Conservation (phyloP, 2,888 invertebrate species). For the Hydrotaea cyrtoneurina region DNA sequence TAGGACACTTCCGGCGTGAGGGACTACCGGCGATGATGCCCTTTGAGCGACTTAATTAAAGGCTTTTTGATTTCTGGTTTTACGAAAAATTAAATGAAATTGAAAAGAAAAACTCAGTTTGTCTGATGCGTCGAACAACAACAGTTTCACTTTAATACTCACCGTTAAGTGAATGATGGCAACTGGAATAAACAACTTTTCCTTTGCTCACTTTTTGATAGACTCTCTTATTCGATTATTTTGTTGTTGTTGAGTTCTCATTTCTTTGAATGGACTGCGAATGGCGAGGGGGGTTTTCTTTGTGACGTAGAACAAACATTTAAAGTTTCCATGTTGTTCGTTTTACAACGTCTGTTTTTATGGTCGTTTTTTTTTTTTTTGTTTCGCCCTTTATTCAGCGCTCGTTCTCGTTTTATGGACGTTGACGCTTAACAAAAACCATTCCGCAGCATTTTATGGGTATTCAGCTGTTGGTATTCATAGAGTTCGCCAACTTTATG, state of each 20-base stretch:
- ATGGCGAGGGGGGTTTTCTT: background rate
- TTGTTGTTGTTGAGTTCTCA: background rate
- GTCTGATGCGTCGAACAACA: background rate
- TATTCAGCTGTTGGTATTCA: constrained; percentile 27
- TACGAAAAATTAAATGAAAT: background rate
- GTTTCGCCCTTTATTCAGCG: background rate
- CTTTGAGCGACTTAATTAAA: background rate
- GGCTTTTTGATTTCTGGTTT: background rate
- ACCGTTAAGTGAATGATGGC: background rate
- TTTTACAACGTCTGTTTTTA: constrained; percentile 29
- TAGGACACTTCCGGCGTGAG: background rate
- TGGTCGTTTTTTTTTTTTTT: constrained; percentile 32
- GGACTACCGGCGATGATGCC: background rate
- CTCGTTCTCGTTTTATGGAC: background rate
- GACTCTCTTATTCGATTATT: constrained; percentile 19
- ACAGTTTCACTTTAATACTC: background rate
- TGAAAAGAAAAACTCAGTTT: background rate
- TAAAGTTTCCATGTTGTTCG: constrained; percentile 16
- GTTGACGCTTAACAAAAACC: constrained; percentile 29
- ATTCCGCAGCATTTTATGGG: constrained; percentile 31
- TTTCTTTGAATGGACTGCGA: background rate
- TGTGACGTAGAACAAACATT: constrained; percentile 23
- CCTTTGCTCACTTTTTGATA: constrained; percentile 29
- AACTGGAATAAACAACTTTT: background rate
- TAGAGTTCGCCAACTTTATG: constrained; percentile 34